phyloP scores from a whole-genome alignment of 2,113 vertebrate genomes.

The Choloepus hoffmanni region DNA sequence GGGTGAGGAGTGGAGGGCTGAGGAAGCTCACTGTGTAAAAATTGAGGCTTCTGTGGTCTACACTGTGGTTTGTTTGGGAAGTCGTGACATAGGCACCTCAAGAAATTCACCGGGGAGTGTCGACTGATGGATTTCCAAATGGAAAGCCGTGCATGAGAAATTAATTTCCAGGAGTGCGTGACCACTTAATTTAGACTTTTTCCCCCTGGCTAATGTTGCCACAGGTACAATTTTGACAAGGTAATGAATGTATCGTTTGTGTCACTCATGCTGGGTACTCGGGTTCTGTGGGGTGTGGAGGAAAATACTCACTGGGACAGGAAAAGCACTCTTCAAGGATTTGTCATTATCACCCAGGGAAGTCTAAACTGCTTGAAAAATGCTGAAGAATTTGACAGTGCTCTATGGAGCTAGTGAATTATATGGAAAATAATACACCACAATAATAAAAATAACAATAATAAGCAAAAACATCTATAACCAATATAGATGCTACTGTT shows the following conservation, averaged over 20 bases:
- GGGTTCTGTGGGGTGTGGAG: background rate
- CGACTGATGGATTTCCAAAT: conserved; percentile 22
- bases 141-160: conserved; percentile 67
- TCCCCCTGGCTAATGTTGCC: background rate
- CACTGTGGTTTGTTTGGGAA: conserved; percentile 36
- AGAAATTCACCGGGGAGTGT: conserved; percentile 45
- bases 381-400: background rate
- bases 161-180: conserved; percentile 58
- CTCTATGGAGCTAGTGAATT: background rate
- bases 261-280: background rate
- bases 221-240: background rate
- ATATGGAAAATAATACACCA: conserved; percentile 15
- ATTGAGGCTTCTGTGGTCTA: conserved; percentile 29
- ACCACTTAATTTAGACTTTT: conserved; percentile 17
- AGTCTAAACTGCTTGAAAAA: background rate
- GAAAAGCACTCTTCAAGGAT: background rate
- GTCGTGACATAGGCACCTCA: background rate
- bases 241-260: background rate
- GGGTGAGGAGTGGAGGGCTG: background rate
- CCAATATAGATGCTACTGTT: background rate
- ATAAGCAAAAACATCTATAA: background rate
- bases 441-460: background rate
- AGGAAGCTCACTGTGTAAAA: conserved; percentile 34
- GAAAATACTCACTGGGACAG: background rate
- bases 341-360: background rate